phyloP scores from a whole-genome alignment of 2,113 vertebrate species.

The Pampusana beccarii region DNA sequence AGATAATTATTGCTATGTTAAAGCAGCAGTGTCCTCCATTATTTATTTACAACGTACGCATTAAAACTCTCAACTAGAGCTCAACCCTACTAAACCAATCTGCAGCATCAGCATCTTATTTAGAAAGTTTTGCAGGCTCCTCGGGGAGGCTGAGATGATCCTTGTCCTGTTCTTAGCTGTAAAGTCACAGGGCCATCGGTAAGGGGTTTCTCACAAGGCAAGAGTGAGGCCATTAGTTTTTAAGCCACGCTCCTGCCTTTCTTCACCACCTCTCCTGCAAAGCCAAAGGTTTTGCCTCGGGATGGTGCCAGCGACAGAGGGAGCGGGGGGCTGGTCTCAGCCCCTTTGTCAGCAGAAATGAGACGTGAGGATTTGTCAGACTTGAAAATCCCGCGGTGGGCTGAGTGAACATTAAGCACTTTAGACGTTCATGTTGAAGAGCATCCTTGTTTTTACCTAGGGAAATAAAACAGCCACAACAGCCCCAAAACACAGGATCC shows the following conservation, averaged over 20 bases:
- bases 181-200: neutral
- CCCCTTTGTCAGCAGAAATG: neutral
- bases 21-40: neutral
- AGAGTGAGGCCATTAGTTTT: conserved; percentile 23
- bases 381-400: neutral
- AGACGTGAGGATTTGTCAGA: neutral
- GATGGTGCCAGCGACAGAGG: too few relatives aligned
- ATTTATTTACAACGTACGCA: neutral
- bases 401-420: neutral
- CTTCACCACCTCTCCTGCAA: neutral
- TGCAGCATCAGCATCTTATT: neutral
- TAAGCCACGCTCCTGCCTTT: neutral
- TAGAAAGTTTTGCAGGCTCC: neutral
- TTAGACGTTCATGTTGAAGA: neutral
- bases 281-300: rapidly evolving
- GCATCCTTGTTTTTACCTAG: neutral
- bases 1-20: neutral
- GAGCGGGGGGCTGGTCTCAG: neutral
- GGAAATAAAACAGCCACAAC: neutral
- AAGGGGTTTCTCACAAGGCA: conserved; percentile 45
- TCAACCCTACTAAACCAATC: neutral
- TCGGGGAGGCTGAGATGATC: neutral
- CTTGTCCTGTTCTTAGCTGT: neutral
- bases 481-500: neutral
- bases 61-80: neutral